Conservation (phyloP, 1,140 invertebrate species). For the Ladona fulva region DNA sequence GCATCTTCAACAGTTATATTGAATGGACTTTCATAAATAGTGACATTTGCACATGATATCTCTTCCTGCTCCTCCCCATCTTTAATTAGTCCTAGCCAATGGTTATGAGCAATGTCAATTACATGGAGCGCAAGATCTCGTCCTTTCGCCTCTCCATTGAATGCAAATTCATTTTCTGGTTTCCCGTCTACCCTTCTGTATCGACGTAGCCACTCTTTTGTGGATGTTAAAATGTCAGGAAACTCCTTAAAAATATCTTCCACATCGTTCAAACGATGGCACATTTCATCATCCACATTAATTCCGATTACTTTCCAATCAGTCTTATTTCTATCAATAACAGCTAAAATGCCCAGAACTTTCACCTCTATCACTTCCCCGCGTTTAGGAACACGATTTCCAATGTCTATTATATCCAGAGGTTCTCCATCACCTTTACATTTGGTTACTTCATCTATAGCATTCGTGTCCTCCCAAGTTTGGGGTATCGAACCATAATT, state of each 20-base stretch:
- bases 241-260: background rate
- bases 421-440: constrained; percentile 51
- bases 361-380: constrained; percentile 29
- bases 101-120: background rate
- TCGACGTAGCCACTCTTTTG: background rate
- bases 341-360: background rate
- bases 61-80: background rate
- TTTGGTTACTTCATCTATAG: constrained; percentile 39
- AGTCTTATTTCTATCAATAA: constrained; percentile 38
- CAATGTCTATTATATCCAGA: constrained; percentile 53
- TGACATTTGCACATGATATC: background rate
- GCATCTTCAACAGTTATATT: background rate
- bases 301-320: constrained; percentile 61
- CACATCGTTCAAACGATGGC: background rate
- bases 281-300: constrained; percentile 42
- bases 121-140: background rate
- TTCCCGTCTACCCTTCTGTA: background rate
- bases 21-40: background rate
- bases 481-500: constrained; percentile 52
- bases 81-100: background rate
- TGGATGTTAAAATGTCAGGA: background rate
- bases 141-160: background rate
- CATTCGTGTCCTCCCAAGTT: constrained; percentile 54
- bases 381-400: constrained; percentile 29
- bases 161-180: background rate